phyloP scores from a whole-genome alignment of 1,140 invertebrate species.

The Teleopsis dalmanni region DNA sequence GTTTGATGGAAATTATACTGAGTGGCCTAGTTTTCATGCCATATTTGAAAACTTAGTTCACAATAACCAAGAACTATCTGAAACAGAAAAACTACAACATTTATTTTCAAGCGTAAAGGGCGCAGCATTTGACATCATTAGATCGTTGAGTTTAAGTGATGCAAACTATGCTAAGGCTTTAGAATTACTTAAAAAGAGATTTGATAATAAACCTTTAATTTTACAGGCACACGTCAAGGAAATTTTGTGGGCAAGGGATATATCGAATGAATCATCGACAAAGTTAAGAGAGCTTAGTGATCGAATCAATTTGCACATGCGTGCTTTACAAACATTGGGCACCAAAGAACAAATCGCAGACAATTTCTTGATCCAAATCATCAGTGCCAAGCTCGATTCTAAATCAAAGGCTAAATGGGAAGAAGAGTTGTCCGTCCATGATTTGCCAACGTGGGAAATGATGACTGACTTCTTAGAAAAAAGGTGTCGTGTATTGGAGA shows the following conservation, averaged over 20 bases:
- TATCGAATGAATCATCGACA: background rate
- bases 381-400: background rate
- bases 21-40: conserved; percentile 6
- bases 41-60: conserved; percentile 5
- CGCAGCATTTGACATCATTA: conserved; percentile 2
- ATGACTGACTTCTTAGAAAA: conserved; percentile 1
- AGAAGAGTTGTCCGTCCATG: background rate
- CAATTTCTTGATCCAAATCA: background rate
- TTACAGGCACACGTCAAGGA: conserved; percentile 9
- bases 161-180: conserved; percentile 6
- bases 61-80: background rate
- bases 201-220: conserved; percentile 7
- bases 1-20: conserved; percentile 3
- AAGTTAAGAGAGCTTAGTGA: conserved; percentile 1
- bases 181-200: conserved; percentile 5
- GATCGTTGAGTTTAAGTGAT: background rate
- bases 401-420: conserved; percentile 2
- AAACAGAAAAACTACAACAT: conserved; percentile 8
- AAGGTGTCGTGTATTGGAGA: no score
- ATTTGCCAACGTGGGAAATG: background rate
- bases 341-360: conserved; percentile 2
- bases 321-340: background rate
- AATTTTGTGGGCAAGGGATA: background rate
- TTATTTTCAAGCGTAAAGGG: background rate
- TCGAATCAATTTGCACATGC: background rate